phyloP scores from a whole-genome alignment of 2,797 vertebrate species.

The Harpagifer antarcticus region DNA sequence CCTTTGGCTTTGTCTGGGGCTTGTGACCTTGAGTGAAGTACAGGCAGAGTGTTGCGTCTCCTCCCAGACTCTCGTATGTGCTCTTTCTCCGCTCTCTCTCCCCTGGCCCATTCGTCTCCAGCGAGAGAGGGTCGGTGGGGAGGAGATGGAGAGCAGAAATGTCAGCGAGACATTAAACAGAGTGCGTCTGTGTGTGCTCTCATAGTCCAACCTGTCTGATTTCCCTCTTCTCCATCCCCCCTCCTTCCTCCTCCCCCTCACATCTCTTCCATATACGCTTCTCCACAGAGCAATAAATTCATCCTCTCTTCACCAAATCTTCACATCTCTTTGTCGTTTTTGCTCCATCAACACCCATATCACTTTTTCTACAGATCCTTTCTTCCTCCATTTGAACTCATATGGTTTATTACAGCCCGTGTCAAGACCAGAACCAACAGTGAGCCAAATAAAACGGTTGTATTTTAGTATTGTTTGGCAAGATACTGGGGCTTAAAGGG shows the following conservation, averaged over 20 bases:
- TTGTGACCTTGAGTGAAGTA: slow-evolving; percentile 82
- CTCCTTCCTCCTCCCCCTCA: slow-evolving; percentile 46
- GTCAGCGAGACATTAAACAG: slow-evolving; percentile 90
- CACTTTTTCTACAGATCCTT: slow-evolving; percentile 50
- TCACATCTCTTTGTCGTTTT: slow-evolving; percentile 66
- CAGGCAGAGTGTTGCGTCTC: slow-evolving; percentile 67
- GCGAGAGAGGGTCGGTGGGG: slow-evolving; percentile 59
- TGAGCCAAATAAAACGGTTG: slow-evolving; percentile 36
- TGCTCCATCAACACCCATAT: slow-evolving; percentile 68
- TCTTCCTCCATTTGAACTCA: slow-evolving; percentile 46
- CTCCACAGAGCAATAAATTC: slow-evolving; percentile 75
- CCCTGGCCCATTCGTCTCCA: slow-evolving; percentile 65
- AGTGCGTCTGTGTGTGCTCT: slow-evolving; percentile 81
- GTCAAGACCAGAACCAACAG: slow-evolving; percentile 35
- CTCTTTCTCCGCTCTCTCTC: slow-evolving; percentile 26
- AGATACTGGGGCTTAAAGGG: slow-evolving; percentile 5
- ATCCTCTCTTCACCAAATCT: slow-evolving; percentile 64
- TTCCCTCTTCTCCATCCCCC: slow-evolving; percentile 57
- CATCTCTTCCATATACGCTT: slow-evolving; percentile 60
- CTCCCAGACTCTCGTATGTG: slow-evolving; percentile 42
- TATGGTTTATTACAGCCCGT: slow-evolving; percentile 49
- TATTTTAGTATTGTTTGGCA: slow-evolving; percentile 14
- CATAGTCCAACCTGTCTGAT: slow-evolving; percentile 81
- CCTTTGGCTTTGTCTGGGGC: slow-evolving; percentile 91
- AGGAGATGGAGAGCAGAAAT: slow-evolving; percentile 82